Evolutionary conservation across 2,797 vertebrate species (phyloP).

Genomic region (Thalassophryne amazonica): DNA sequence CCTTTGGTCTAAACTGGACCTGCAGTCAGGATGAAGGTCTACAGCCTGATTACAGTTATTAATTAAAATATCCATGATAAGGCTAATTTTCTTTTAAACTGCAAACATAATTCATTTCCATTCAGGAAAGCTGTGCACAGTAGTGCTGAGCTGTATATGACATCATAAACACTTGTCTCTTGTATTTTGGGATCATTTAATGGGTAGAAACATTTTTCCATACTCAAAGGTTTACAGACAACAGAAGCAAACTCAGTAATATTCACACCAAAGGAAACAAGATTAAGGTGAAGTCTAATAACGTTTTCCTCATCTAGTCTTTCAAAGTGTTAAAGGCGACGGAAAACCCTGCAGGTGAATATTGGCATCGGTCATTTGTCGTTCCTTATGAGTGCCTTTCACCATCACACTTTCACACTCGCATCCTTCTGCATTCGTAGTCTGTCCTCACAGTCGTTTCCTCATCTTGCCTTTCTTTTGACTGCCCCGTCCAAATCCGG

Average conservation of each 20-base stretch:
- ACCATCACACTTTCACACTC: neutral
- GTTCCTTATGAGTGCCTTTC: neutral
- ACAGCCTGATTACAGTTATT: no score
- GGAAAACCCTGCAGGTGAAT: neutral
- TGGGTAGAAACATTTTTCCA: neutral
- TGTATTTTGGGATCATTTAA: conserved; percentile 21
- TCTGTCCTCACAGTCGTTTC: conserved; percentile 46
- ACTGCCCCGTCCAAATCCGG: conserved; percentile 82
- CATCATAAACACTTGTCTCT: neutral
- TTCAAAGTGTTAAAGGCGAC: neutral
- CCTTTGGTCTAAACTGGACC: no score
- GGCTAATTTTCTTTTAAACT: no score
- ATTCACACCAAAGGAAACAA: no score
- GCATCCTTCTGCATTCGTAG: neutral
- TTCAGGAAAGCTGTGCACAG: no score
- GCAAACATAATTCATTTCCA: no score
- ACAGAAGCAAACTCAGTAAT: neutral
- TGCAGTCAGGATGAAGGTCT: no score
- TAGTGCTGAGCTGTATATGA: no score
- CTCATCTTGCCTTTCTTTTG: conserved; percentile 88
- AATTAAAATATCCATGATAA: no score
- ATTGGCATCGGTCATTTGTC: neutral
- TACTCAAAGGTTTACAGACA: conserved; percentile 1
- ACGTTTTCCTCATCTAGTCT: neutral
- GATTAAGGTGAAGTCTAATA: neutral